Conservation (phyloP, 2,797 vertebrate species). For the Mico argentatus region DNA sequence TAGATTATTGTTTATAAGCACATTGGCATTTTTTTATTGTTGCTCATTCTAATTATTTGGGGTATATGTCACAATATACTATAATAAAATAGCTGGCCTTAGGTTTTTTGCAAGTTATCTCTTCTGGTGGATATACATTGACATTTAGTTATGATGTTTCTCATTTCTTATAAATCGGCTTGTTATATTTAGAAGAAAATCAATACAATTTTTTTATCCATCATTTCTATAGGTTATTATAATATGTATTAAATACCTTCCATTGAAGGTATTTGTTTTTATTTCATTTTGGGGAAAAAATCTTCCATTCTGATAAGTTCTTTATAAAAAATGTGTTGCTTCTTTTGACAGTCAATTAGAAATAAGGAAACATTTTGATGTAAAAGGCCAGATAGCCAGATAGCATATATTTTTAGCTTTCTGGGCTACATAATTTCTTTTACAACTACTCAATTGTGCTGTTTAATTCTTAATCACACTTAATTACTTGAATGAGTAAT, state of each 20-base stretch:
- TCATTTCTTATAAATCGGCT: background rate
- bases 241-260: background rate
- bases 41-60: conserved; percentile 40
- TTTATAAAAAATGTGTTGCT: background rate
- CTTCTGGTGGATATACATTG: background rate
- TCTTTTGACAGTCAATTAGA: background rate
- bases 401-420: background rate
- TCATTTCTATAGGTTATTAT: background rate
- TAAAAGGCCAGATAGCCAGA: background rate
- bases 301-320: background rate
- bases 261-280: background rate
- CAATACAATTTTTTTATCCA: background rate
- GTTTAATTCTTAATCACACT: no score
- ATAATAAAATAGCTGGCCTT: background rate
- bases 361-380: background rate
- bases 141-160: background rate
- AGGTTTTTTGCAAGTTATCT: background rate
- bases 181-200: background rate
- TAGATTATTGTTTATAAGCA: conserved; percentile 50
- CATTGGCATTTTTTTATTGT: conserved; percentile 56
- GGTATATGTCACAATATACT: background rate
- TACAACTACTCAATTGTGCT: background rate
- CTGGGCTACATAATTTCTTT: background rate
- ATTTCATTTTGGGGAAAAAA: background rate
- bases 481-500: no score